Evolutionary conservation across 2,888 invertebrate species (phyloP), one percentile per base, ranked within the genome.

Genomic region (Stomorhina lunata): DNA sequence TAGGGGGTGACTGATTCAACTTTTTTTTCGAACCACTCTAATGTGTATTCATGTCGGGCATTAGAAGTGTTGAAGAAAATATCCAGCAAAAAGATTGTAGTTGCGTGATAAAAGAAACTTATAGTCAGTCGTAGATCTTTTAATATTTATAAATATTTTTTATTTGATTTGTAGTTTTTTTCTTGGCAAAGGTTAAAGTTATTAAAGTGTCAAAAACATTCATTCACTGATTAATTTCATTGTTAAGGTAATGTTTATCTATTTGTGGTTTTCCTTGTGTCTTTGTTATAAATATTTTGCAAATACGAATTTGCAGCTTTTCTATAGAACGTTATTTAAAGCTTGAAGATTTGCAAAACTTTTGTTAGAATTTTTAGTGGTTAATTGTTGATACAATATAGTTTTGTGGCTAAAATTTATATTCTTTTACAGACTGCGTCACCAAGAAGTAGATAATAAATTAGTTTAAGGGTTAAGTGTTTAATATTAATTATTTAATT

Each of bases 141-240:
- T 20, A 75, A 63, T 50, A 34, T 48, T 69, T 10, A 10, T n/a
- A 37, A 12, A 37, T 15, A 32, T 53, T 40, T n/a, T 63, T 15
- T 37, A 29, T 63, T 63, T 20, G 45, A 43, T 73, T 53, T 6
- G 43, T 55, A 10, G 63, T 53, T 61, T n/a, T 66, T 40, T 43
- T 59, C 48, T 72, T 76, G 20, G 50, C 61, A 78, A 63, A 81
- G 78, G 81, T 81, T 81, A 81, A 81, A 81, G 78, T 81, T 68
- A 78, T 81, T 81, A 81, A 81, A 81, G 81, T 81, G 81, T 81
- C 81, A 81, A 78, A 81, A 78, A 25, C 73, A 63, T 78, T 72
- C 72, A 71, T 57, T 43, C 15, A 59, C 55, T 78, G 72, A 78
- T 81, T 81, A 68, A 73, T 72, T 77, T 77, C 68, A 77, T 77